A percentile compares a stretch with the other conserved stretches of the same genome.
Evolutionary conservation across 2,797 vertebrate genomes (phyloP).

Genomic region (Rhynchonycteris naso): DNA sequence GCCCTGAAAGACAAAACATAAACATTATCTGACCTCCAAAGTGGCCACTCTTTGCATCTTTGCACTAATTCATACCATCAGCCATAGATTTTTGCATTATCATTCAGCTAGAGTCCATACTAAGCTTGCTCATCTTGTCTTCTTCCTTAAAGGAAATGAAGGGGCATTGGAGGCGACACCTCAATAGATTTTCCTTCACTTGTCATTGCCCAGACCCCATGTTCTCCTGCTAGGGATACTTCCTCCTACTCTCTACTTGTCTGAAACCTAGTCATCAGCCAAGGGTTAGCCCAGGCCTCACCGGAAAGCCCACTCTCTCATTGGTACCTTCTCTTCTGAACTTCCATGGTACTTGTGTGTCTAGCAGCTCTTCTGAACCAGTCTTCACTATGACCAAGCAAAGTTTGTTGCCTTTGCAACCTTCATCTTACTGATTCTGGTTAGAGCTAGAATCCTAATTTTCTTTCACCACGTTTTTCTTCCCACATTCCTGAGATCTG

Average conservation of each 20-base stretch:
- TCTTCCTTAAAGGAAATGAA: not conserved
- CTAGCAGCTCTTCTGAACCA: not conserved
- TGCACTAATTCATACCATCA: not conserved
- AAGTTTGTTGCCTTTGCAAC: not conserved
- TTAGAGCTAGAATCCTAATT: not conserved
- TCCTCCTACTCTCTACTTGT: not conserved
- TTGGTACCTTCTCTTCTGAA: not conserved
- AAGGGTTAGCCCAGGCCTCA: not conserved
- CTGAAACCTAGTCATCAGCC: not conserved
- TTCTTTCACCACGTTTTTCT: not conserved
- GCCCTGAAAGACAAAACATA: not conserved
- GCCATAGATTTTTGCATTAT: not conserved
- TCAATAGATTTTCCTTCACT: not conserved
- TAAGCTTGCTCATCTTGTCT: not conserved
- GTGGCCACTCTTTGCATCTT: not conserved
- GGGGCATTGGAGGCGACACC: not conserved
- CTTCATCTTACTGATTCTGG: not conserved
- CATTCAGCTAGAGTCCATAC: not conserved
- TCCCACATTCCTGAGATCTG: not conserved
- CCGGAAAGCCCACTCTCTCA: rapidly evolving
- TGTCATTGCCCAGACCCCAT: not conserved
- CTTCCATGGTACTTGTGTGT: not conserved
- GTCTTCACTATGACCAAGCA: not conserved
- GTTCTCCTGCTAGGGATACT: not conserved
- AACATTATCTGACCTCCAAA: not conserved